phyloP scores from a whole-genome alignment of 2,113 vertebrate genomes.

The Cottus gobio region DNA sequence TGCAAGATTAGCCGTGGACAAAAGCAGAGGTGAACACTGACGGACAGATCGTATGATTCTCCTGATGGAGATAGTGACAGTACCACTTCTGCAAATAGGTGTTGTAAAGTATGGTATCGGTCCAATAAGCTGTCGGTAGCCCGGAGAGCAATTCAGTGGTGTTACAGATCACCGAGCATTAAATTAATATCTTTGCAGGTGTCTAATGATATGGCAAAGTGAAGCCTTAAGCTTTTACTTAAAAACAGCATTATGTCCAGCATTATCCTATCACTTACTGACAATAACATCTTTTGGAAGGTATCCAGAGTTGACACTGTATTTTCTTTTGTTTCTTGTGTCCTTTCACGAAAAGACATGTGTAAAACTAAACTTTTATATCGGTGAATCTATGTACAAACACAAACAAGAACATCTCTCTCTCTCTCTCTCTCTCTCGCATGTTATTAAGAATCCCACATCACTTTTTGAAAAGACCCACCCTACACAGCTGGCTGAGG shows the following conservation, averaged over 20 bases:
- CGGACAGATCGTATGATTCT: no score
- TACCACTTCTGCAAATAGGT: no score
- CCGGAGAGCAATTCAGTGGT: not conserved
- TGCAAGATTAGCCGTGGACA: no score
- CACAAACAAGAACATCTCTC: not conserved
- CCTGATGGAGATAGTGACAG: no score
- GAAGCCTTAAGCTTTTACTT: not conserved
- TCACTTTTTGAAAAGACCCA: no score
- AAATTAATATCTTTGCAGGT: conserved; percentile 13
- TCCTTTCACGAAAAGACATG: not conserved
- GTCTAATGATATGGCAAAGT: conserved; percentile 18
- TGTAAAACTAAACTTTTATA: not conserved
- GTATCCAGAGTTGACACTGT: no score
- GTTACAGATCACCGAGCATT: conserved; percentile 19
- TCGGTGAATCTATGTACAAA: not conserved
- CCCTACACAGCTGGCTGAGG: no score
- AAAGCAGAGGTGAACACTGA: no score
- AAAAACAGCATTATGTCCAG: conserved; percentile 8
- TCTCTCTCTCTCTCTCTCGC: no score
- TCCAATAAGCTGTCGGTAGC: not conserved
- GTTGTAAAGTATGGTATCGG: no score
- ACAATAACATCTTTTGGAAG: not conserved
- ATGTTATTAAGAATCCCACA: no score
- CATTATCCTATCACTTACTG: not conserved
- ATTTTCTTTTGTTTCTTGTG: no score